Base-by-base conservation (phyloP, 2,797 vertebrate species). In the Cryptoblepharus egeriae region DNA sequence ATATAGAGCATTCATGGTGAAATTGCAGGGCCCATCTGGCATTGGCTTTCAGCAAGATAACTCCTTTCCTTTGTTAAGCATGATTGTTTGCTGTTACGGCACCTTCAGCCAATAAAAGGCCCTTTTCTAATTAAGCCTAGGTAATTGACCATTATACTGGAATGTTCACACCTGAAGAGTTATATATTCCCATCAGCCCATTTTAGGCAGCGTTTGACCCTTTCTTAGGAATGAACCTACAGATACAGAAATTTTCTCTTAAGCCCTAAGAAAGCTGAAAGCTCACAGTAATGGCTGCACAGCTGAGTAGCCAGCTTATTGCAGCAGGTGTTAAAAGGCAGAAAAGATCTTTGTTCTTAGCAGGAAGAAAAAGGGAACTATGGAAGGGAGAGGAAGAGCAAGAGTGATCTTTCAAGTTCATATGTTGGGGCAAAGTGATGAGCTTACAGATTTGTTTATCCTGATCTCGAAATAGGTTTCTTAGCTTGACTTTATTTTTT, bases 161-260 rank as follows among this genome's bases (percentile, higher is more conserved):
- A 80, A 79, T 28, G 58, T 67, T 72, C 63, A 61, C 69, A 85
- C 63, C 30, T 77, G 64, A 80, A 83, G 83, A 64, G 68, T 24
- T 80, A 76, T 35, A 28, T 24, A 22, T 24, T 79, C 45, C 28
- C 39, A n/a, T 5, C 37, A 77, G 42, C 12, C 18, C 57, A 8
- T 6, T 37, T 77, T 76, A 83, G 42, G 15, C 55, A 45, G 16
- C 10, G 39, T 52, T 52, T 81, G 79, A 65, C 35, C 49, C 80
- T 75, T 45, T 26, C 2, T 57, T 28, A 57, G 55, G 18, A 37
- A 75, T 26, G 20, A 75, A 58, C 37, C 58, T 3, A 69, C 52
- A 60, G 52, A 42, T 15, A n/a, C 28, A 58, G 37, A 67, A 28
- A 52, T 73, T 49, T 63, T 24, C 11, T 18, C 6, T 75, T 67